Evolutionary conservation across 2,797 vertebrate genomes (phyloP).

Genomic region (Poeciliopsis infans): DNA sequence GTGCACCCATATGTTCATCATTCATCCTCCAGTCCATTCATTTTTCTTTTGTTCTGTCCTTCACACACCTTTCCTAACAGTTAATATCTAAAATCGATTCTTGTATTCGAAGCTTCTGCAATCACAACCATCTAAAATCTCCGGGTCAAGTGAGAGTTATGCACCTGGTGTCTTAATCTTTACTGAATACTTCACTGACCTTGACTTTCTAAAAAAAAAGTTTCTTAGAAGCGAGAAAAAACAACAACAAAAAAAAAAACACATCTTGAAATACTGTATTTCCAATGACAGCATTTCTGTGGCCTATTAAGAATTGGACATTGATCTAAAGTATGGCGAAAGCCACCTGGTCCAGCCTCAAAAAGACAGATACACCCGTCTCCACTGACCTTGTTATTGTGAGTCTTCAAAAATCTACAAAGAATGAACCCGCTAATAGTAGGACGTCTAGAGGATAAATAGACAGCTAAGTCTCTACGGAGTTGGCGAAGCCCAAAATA

Average conservation of each 20-base stretch:
- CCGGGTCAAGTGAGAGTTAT: neutral
- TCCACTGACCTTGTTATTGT: neutral
- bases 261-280: neutral
- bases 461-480: neutral
- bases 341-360: neutral
- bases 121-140: neutral
- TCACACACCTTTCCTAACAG: neutral
- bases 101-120: neutral
- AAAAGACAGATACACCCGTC: neutral
- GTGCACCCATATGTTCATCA: neutral
- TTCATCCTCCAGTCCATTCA: neutral
- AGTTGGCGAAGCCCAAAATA: constrained; percentile 4
- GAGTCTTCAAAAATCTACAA: neutral
- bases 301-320: neutral
- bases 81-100: neutral
- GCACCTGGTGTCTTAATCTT: neutral
- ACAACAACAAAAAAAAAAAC: neutral
- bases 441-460: constrained; percentile 1
- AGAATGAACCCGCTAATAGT: neutral
- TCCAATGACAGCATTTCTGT: neutral
- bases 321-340: neutral
- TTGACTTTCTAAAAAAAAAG: neutral
- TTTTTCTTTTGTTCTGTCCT: neutral
- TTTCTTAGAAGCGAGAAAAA: neutral
- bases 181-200: neutral